Evolutionary conservation across 2,888 invertebrate species (phyloP).

Genomic region (Sceliomorpha sp.): DNA sequence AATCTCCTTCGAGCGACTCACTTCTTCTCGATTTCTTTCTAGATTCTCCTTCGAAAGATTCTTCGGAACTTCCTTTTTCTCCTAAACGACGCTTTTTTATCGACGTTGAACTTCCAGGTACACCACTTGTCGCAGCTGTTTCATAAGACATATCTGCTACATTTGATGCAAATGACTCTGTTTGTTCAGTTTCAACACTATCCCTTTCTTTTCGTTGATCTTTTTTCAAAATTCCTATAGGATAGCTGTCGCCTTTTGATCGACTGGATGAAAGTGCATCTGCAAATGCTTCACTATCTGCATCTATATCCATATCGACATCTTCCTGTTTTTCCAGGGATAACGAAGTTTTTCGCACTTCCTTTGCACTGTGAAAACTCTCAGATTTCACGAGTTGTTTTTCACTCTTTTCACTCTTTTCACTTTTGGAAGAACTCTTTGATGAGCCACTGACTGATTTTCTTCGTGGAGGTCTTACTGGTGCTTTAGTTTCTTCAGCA

Average conservation of each 20-base stretch:
- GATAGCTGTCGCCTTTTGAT: constrained; percentile 37
- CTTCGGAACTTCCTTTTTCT: constrained; percentile 67
- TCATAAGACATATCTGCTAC: constrained; percentile 79
- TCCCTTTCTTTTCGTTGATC: constrained; percentile 60
- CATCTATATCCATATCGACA: constrained; percentile 49
- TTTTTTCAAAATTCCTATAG: constrained; percentile 28
- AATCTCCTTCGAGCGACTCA: constrained; percentile 54
- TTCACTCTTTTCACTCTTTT: constrained; percentile 76
- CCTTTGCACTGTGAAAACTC: constrained; percentile 76
- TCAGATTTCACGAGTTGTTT: constrained; percentile 69
- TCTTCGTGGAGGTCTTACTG: constrained; percentile 84
- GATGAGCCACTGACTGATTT: constrained; percentile 83
- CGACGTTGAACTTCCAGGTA: constrained; percentile 73
- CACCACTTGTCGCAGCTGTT: constrained; percentile 60
- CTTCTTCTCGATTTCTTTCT: constrained; percentile 15
- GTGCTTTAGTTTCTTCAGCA: constrained; percentile 65
- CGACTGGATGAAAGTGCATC: constrained; percentile 71
- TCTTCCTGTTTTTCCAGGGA: constrained; percentile 65
- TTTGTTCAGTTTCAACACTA: constrained; percentile 52
- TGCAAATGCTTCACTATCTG: constrained; percentile 74
- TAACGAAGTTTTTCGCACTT: constrained; percentile 55
- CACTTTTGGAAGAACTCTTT: constrained; percentile 73
- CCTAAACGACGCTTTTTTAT: constrained; percentile 63
- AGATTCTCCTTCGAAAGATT: constrained; percentile 58
- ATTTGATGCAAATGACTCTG: constrained; percentile 72